Percentiles rank a stretch among this genome's conserved stretches.
Evolutionary conservation across 53 echinoderm and acorn worm genomes (phyloP).

Genomic region (Echinometra lucunter): DNA sequence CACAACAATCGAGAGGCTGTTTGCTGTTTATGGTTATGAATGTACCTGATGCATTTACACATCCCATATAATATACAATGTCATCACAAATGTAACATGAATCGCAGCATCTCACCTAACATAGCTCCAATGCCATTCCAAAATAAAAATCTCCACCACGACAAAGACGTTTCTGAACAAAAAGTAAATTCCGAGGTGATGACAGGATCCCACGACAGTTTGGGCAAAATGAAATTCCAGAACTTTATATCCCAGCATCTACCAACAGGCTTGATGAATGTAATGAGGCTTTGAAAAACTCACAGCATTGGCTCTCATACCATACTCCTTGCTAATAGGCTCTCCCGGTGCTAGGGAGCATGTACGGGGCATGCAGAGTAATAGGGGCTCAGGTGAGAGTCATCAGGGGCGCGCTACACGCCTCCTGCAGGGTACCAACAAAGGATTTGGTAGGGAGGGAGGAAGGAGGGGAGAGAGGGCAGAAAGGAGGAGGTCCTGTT

Average conservation of each 20-base stretch:
- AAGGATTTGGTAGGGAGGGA: background rate
- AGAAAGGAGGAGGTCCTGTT: no score
- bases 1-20: no score
- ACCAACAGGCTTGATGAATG: background rate
- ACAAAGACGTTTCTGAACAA: background rate
- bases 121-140: background rate
- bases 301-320: background rate
- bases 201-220: background rate
- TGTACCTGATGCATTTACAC: no score
- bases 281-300: conserved; percentile 7
- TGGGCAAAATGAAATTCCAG: conserved; percentile 1
- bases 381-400: conserved; percentile 44
- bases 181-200: background rate
- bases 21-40: no score
- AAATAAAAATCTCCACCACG: background rate
- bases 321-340: no score
- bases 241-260: background rate
- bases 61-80: background rate
- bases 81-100: background rate
- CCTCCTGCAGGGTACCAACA: conserved; percentile 21
- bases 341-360: background rate
- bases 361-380: background rate
- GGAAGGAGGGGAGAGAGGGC: background rate
- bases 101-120: background rate
- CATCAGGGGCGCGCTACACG: conserved; percentile 39